Percentiles rank a stretch among this genome's conserved stretches.
phyloP scores from a whole-genome alignment of 2,113 vertebrate genomes.

The Andinoacara biseriatus region DNA sequence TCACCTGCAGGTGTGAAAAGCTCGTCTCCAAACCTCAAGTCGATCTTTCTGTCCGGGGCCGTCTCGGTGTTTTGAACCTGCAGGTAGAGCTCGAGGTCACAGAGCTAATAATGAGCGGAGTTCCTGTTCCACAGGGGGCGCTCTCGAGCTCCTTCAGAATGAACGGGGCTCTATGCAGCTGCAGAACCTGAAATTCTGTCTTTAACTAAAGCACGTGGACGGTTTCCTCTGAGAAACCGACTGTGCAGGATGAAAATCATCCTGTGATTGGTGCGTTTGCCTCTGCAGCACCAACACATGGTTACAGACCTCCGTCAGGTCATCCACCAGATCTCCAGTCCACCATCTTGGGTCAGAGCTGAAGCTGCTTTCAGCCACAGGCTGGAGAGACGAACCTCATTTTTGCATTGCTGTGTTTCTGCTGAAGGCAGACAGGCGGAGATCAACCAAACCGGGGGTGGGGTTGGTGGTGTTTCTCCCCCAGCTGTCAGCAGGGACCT shows the following conservation, averaged over 20 bases:
- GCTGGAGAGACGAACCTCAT: not conserved
- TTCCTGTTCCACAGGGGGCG: too few species aligned
- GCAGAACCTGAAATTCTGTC: not conserved
- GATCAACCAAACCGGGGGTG: not conserved
- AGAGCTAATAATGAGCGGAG: not conserved
- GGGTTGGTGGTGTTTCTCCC: too few species aligned
- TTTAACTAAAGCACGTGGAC: not conserved
- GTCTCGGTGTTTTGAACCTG: too few species aligned
- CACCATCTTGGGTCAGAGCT: not conserved
- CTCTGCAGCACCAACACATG: not conserved
- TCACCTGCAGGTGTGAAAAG: not conserved
- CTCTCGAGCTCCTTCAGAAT: not conserved
- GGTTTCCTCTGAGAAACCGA: not conserved
- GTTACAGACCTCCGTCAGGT: accelerated
- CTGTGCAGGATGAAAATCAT: not conserved
- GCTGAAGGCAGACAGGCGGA: not conserved
- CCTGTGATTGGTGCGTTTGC: too few species aligned
- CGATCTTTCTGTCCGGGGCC: too few species aligned
- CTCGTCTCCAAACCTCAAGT: too few species aligned
- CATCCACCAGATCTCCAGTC: not conserved
- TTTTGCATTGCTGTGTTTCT: not conserved
- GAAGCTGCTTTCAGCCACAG: too few species aligned
- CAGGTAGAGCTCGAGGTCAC: too few species aligned
- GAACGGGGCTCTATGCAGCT: not conserved
- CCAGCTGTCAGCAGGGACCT: too few species aligned